Conservation (phyloP, 2,797 vertebrate species). For the Sebastolobus alascanus region DNA sequence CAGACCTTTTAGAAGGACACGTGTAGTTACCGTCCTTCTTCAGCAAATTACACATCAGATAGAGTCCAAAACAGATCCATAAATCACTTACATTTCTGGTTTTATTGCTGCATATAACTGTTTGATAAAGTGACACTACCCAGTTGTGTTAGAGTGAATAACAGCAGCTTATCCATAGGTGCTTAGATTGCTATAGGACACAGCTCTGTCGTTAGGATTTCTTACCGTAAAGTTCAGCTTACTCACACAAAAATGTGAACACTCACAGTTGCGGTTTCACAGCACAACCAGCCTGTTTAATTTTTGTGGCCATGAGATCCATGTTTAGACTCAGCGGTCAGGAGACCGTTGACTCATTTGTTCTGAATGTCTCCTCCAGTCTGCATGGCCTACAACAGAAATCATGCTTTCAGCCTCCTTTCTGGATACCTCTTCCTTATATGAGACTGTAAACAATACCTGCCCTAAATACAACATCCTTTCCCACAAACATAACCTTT, state of each 20-base stretch:
- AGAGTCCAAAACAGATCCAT: neutral
- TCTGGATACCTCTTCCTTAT: neutral
- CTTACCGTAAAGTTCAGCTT: neutral
- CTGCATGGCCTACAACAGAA: constrained; percentile 14
- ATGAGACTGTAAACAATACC: neutral
- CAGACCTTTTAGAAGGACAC: neutral
- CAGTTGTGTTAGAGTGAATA: neutral
- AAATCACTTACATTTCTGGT: neutral
- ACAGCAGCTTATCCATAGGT: neutral
- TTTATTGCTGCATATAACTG: neutral
- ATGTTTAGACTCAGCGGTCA: constrained; percentile 41
- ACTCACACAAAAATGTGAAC: constrained; percentile 27
- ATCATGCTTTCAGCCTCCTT: neutral
- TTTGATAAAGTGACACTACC: neutral
- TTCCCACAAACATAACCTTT: neutral
- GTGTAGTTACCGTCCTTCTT: neutral
- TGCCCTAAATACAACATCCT: neutral
- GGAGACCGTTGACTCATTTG: constrained; percentile 53
- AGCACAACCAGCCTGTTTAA: constrained; percentile 11
- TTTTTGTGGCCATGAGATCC: constrained; percentile 7
- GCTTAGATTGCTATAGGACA: neutral
- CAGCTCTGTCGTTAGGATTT: neutral
- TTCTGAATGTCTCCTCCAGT: constrained; percentile 31
- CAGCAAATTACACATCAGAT: neutral
- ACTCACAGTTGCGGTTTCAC: constrained; percentile 37